Percentiles rank a stretch among this genome's conserved stretches.
Evolutionary conservation across 1,140 invertebrate genomes (phyloP).

Genomic region (Odontomachus brunneus): DNA sequence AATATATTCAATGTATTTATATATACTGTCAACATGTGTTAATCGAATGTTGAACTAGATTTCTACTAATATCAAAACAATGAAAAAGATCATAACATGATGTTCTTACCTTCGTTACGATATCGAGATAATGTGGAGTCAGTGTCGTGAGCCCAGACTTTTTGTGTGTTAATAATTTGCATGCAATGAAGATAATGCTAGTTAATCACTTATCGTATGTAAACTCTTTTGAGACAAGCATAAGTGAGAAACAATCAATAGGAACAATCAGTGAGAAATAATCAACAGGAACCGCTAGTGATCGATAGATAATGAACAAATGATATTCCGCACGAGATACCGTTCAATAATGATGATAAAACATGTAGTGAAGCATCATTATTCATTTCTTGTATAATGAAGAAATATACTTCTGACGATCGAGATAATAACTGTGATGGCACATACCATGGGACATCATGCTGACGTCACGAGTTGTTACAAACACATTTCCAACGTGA

Average conservation of each 20-base stretch:
- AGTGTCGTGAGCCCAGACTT: slow-evolving; percentile 76
- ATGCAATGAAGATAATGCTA: slow-evolving; percentile 76
- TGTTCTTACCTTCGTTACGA: slow-evolving; percentile 76
- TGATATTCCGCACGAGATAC: neutral
- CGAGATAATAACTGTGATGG: slow-evolving; percentile 13
- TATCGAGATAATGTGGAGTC: slow-evolving; percentile 64
- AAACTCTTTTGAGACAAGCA: slow-evolving; percentile 41
- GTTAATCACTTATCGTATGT: slow-evolving; percentile 61
- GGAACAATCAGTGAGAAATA: slow-evolving; percentile 37
- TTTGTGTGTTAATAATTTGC: slow-evolving; percentile 72
- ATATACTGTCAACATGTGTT: neutral
- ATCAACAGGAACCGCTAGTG: slow-evolving; percentile 45
- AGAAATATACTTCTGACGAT: slow-evolving; percentile 29
- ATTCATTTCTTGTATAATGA: slow-evolving; percentile 33
- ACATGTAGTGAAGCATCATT: slow-evolving; percentile 11
- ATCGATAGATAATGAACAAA: neutral
- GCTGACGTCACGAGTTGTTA: slow-evolving; percentile 73
- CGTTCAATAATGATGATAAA: neutral
- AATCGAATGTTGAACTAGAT: neutral
- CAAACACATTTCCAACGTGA: slow-evolving; percentile 53
- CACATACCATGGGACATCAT: slow-evolving; percentile 77
- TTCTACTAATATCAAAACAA: neutral
- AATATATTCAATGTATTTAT: slow-evolving; percentile 69
- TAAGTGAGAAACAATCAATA: slow-evolving; percentile 7
- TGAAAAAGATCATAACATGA: neutral